These are phyloP conservation scores for Psittacula cyanocephala DNA, from an alignment of 2,113 vertebrate genomes.

Conservation along the genomic window DNA sequence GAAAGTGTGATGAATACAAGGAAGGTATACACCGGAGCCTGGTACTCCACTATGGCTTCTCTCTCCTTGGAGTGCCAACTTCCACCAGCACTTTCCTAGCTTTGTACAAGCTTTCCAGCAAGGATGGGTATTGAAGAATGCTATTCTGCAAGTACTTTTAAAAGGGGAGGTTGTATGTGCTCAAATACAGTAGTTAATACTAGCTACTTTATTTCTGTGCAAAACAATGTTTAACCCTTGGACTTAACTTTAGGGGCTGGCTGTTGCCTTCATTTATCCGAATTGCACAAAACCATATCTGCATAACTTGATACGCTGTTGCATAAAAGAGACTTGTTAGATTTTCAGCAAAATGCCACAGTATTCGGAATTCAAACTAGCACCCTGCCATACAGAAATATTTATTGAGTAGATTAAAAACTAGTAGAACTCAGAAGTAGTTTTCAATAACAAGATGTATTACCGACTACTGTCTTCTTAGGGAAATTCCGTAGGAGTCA, in stretches of 20 bases:
- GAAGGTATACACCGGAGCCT: not conserved
- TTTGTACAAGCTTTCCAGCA: not conserved
- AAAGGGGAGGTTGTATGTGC: not conserved
- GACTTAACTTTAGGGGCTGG: not conserved
- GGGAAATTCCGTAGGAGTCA: not conserved
- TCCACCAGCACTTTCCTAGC: not conserved
- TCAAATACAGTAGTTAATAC: not conserved
- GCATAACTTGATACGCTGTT: not conserved
- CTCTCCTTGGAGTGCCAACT: not conserved
- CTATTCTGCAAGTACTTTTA: not conserved
- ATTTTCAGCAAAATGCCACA: not conserved
- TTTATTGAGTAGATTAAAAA: not conserved
- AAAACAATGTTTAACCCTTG: not conserved
- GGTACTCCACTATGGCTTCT: accelerated
- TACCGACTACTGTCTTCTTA: not conserved
- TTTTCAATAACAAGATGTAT: not conserved
- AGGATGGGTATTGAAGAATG: not conserved
- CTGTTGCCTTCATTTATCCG: not conserved
- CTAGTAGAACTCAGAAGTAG: not conserved
- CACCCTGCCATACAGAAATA: not conserved
- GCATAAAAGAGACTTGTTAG: not conserved
- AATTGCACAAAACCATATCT: not conserved
- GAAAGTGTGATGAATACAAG: not conserved
- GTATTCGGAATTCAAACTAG: not conserved
- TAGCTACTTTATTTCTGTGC: not conserved